Evolutionary conservation across 2,113 vertebrate genomes (phyloP).

Genomic region (Melanerpes formicivorus): DNA sequence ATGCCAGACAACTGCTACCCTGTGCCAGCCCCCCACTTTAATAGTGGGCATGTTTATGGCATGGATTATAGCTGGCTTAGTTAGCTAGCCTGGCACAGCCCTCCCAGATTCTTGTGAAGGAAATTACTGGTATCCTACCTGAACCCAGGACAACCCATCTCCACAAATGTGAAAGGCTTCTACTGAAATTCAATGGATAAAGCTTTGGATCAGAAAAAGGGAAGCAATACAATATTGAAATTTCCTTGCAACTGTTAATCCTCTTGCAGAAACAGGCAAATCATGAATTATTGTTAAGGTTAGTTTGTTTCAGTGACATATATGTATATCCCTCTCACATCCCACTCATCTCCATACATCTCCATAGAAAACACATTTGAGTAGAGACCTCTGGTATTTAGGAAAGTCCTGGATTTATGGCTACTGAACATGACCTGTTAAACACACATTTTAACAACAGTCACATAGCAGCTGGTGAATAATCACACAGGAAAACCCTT

Average conservation of each 20-base stretch:
- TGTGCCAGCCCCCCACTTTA: too few species aligned
- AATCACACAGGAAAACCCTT: background rate
- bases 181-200: background rate
- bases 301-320: background rate
- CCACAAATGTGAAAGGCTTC: background rate
- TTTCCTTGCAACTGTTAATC: background rate
- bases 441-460: constrained; percentile 2
- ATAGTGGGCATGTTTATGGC: too few species aligned
- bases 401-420: background rate
- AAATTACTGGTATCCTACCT: too few species aligned
- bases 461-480: background rate
- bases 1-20: too few species aligned
- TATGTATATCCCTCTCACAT: background rate
- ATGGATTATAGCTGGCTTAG: too few species aligned
- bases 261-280: background rate
- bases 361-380: background rate
- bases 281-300: background rate
- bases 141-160: background rate
- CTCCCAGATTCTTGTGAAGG: too few species aligned
- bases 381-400: background rate
- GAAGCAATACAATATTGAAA: background rate
- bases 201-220: background rate
- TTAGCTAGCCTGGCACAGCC: too few species aligned
- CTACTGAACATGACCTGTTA: background rate
- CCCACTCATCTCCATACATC: background rate